A percentile compares a stretch with the other conserved stretches of the same genome.
These are phyloP conservation scores for Phyllotis vaccarum DNA, from an alignment of 2,797 vertebrate genomes.

Conservation along the genomic window DNA sequence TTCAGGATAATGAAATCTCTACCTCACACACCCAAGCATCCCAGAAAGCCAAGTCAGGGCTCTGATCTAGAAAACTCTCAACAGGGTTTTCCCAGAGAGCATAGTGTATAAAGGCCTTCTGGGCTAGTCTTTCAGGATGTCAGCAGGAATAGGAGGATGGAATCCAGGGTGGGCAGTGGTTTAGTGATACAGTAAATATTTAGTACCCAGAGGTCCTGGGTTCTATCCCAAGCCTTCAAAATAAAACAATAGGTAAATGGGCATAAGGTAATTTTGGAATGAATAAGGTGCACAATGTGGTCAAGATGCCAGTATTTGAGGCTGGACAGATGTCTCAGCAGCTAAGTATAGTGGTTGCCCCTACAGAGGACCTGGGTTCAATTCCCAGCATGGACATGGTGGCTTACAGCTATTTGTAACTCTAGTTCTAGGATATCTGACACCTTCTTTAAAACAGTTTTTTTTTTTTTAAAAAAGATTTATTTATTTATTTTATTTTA, in stretches of 20 bases:
- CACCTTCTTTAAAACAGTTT: neutral
- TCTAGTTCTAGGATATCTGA: neutral
- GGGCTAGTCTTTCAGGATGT: neutral
- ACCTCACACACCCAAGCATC: accelerated
- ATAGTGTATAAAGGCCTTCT: neutral
- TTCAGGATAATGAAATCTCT: neutral
- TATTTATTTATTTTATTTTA: neutral
- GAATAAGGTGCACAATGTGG: neutral
- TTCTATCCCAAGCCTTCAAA: neutral
- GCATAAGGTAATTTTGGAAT: neutral
- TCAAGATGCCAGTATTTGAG: neutral
- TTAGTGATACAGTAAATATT: neutral
- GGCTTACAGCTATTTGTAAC: neutral
- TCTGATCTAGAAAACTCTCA: neutral
- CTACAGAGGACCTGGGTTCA: neutral
- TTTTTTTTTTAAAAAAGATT: neutral
- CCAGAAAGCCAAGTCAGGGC: neutral
- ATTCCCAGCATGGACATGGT: neutral
- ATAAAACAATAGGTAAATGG: neutral
- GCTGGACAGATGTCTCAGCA: neutral
- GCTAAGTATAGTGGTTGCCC: neutral
- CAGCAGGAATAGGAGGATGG: neutral
- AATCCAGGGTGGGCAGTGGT: too few relatives aligned
- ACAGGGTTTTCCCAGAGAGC: neutral
- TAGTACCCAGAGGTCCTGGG: neutral